Conservation (phyloP, 2,888 invertebrate genomes). For the Pollenia angustigena region DNA sequence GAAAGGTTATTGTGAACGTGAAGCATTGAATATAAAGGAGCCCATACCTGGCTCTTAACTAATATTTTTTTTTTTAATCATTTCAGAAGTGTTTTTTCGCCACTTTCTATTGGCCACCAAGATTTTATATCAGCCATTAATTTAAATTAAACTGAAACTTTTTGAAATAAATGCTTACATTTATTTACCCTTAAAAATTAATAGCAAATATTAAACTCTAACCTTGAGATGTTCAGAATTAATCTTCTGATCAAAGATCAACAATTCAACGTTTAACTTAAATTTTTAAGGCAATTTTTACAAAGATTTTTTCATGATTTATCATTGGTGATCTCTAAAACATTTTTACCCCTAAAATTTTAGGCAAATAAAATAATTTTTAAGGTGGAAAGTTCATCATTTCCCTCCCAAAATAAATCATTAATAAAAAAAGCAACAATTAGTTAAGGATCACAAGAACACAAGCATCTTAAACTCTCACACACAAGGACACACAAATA, state of each 20-base stretch:
- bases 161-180: constrained; percentile 38
- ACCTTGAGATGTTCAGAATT: constrained; percentile 4
- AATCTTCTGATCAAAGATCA: constrained; percentile 57
- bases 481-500: not conserved
- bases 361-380: constrained; percentile 46
- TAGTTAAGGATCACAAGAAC: constrained; percentile 30
- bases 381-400: constrained; percentile 69
- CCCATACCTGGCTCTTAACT: no score
- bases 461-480: constrained; percentile 50
- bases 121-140: constrained; percentile 53
- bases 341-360: constrained; percentile 53
- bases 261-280: constrained; percentile 57
- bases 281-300: constrained; percentile 49
- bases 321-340: constrained; percentile 43
- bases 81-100: no score
- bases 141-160: constrained; percentile 52
- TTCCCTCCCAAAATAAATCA: constrained; percentile 51
- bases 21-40: no score
- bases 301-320: constrained; percentile 45
- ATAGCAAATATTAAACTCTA: constrained; percentile 34
- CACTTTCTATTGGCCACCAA: not conserved
- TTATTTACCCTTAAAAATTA: constrained; percentile 51
- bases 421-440: constrained; percentile 56
- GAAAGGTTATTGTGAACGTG: no score
- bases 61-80: no score